phyloP scores from a whole-genome alignment of 2,113 vertebrate species.

The Chlamydotis undulata region DNA sequence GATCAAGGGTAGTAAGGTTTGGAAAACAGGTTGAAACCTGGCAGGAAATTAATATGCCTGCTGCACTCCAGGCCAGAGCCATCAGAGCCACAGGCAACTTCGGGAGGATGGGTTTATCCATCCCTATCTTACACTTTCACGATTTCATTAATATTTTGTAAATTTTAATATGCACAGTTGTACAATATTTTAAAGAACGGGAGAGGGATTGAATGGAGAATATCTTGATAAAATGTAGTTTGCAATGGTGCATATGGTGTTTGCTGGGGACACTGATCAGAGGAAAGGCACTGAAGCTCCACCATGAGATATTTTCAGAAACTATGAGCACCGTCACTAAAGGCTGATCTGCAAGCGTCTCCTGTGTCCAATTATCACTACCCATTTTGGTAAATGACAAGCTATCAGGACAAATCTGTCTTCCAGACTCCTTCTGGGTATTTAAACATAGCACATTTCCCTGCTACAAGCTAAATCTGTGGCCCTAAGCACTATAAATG shows the following conservation, averaged over 20 bases:
- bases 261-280: slow-evolving; percentile 8
- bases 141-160: background rate
- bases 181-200: background rate
- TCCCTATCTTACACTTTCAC: background rate
- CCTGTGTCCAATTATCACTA: slow-evolving; percentile 74
- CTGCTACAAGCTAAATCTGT: background rate
- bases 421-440: slow-evolving; percentile 45
- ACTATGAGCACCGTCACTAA: slow-evolving; percentile 47
- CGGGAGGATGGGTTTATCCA: background rate
- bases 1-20: background rate
- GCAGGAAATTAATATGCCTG: background rate
- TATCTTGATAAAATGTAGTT: background rate
- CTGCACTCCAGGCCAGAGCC: background rate
- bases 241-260: background rate
- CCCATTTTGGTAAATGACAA: slow-evolving; percentile 72
- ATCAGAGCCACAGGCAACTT: background rate
- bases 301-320: slow-evolving; percentile 52
- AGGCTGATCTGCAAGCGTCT: slow-evolving; percentile 64
- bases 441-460: slow-evolving; percentile 20
- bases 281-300: slow-evolving; percentile 50
- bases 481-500: background rate
- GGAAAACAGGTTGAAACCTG: background rate
- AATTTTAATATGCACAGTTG: background rate
- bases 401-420: slow-evolving; percentile 66
- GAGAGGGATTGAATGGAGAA: background rate